A percentile compares a stretch with the other conserved stretches of the same genome.
Evolutionary conservation across 2,888 invertebrate genomes (phyloP).

Genomic region (Volucella inflata): DNA sequence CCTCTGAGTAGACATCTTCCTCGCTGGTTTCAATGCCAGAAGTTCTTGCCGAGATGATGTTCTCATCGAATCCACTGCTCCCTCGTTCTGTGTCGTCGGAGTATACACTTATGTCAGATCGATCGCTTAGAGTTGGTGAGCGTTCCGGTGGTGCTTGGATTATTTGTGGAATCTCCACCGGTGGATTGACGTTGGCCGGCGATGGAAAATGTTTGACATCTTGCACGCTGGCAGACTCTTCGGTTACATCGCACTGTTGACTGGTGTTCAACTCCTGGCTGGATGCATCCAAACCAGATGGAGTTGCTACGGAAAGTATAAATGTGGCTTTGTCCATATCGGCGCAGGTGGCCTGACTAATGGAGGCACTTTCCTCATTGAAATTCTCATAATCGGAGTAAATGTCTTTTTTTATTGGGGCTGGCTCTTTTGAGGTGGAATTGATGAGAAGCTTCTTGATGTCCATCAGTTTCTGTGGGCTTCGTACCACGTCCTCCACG

Average conservation of each 20-base stretch:
- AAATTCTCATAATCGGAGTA: constrained; percentile 79
- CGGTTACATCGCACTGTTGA: constrained; percentile 59
- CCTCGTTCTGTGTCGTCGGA: constrained; percentile 73
- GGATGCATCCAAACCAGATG: constrained; percentile 76
- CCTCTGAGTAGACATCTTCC: constrained; percentile 46
- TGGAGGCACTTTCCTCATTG: constrained; percentile 72
- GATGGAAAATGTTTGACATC: constrained; percentile 78
- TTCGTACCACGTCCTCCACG: constrained; percentile 47
- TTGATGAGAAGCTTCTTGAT: constrained; percentile 78
- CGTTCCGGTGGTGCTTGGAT: constrained; percentile 34
- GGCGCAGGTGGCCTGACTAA: constrained; percentile 75
- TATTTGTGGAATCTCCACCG: constrained; percentile 37
- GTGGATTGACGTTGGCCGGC: constrained; percentile 75
- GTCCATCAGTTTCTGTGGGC: constrained; percentile 75
- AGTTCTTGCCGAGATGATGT: constrained; percentile 79
- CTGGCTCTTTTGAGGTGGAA: constrained; percentile 33
- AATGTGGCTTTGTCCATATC: constrained; percentile 77
- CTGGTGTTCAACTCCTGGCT: constrained; percentile 76
- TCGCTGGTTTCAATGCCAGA: constrained; percentile 81
- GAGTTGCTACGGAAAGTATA: constrained; percentile 77
- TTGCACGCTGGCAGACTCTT: constrained; percentile 58
- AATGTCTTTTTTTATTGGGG: constrained; percentile 71
- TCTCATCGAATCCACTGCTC: constrained; percentile 82
- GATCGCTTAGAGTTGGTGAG: constrained; percentile 61
- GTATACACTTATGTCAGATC: constrained; percentile 38